Evolutionary conservation across 2,888 invertebrate species (phyloP), one percentile per base, ranked within the genome.

Genomic region (Leistus spinibarbis): DNA sequence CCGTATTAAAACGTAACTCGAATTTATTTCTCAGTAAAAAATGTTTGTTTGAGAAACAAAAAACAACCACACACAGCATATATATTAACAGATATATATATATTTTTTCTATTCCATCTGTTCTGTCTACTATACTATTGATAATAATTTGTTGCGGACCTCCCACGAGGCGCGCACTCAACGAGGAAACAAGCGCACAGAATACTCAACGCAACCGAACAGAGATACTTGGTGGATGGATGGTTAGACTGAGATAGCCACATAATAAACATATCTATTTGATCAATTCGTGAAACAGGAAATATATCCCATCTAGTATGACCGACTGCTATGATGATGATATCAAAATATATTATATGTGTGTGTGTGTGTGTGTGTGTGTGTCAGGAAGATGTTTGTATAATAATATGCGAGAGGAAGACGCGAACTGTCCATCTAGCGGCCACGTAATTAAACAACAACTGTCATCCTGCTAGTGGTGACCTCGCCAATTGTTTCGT

Each of bases 401-500:
- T n/a, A n/a, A 40, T 40, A 40, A 40, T 40, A 40, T 64, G 22
- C 53, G n/a, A 22, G 53, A 67, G 67, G 67, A 67, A 67, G 67
- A 67, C 67, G 22, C 53, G 54, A 54, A 53, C 19, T 60, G 69
- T 69, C 69, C 71, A 71, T 53, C 62, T 62, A 63, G 54, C 71
- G 71, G 63, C 63, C 71, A 71, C 71, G 71, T 71, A 54, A 27
- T 64, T 64, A 24, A 66, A 60, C 60, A 66, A 66, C 19, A 40
- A 54, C 16, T 54, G 54, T 57, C 71, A 63, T 71, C 71, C 71
- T 71, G 71, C 64, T 63, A 54, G 60, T 60, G 20, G 60, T 60
- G 60, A 60, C 60, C 60, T 60, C 60, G 56, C 56, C 20, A 60
- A 17, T 60, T 22, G 17, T 60, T 60, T 40, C 40, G 1, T 7